Evolutionary conservation across 92 coral and sea anemone species (phyloP).

Genomic region (Actinernus sp.): DNA sequence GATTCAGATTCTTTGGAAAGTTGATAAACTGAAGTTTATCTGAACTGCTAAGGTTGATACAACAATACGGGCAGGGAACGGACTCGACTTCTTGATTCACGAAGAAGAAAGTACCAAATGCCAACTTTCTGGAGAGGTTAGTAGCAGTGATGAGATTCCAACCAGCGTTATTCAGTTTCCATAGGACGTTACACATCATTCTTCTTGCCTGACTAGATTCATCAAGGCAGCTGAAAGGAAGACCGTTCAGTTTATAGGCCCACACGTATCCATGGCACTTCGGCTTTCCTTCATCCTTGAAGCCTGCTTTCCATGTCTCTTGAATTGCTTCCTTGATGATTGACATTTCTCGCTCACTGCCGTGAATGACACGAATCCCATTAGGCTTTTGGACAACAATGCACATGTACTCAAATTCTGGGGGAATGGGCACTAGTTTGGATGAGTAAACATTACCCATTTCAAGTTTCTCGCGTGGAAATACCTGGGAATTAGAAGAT

Average conservation of each 20-base stretch:
- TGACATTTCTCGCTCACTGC: slow-evolving; percentile 22
- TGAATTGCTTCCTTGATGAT: slow-evolving; percentile 38
- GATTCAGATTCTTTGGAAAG: slow-evolving; percentile 47
- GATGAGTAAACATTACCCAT: slow-evolving; percentile 11
- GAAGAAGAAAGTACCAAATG: slow-evolving; percentile 56
- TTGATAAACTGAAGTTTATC: slow-evolving; percentile 70
- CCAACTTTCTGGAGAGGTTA: slow-evolving; percentile 40
- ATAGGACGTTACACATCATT: slow-evolving; percentile 50
- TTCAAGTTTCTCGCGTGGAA: too few species aligned
- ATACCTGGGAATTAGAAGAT: too few species aligned
- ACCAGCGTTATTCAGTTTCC: slow-evolving; percentile 67
- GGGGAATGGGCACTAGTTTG: slow-evolving; percentile 28
- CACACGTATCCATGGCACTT: slow-evolving; percentile 49
- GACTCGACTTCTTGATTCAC: slow-evolving; percentile 29
- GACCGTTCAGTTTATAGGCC: slow-evolving; percentile 61
- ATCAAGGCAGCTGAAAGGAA: slow-evolving; percentile 41
- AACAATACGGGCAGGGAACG: slow-evolving; percentile 34
- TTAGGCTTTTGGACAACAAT: slow-evolving; percentile 34
- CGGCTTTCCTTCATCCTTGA: neutral
- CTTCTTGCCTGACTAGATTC: slow-evolving; percentile 30
- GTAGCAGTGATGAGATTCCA: slow-evolving; percentile 52
- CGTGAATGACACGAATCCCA: slow-evolving; percentile 44
- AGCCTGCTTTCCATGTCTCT: slow-evolving; percentile 56
- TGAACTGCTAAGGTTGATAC: slow-evolving; percentile 53
- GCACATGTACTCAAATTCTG: slow-evolving; percentile 53